Evolutionary conservation across 2,888 invertebrate genomes (phyloP).

Genomic region (Lasioglossum calceatum): DNA sequence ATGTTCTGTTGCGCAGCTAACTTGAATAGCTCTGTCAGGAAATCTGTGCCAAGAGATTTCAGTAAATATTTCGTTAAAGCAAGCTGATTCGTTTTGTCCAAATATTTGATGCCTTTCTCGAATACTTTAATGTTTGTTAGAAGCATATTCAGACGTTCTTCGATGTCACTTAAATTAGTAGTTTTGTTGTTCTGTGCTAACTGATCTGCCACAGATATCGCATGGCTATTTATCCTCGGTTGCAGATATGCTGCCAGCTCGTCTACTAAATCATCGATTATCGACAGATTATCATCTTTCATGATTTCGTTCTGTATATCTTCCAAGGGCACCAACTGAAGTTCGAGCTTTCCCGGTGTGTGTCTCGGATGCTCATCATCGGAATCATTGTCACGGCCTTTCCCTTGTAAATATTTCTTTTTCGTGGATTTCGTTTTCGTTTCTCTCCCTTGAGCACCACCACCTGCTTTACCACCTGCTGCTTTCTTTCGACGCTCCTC

Average conservation of each 20-base stretch:
- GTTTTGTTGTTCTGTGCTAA: slow-evolving; percentile 88
- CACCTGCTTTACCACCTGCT: slow-evolving; percentile 94
- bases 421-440: slow-evolving; percentile 97
- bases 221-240: slow-evolving; percentile 90
- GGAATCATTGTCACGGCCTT: slow-evolving; percentile 88
- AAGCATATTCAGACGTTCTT: slow-evolving; percentile 92
- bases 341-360: slow-evolving; percentile 83
- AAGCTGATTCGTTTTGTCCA: slow-evolving; percentile 88
- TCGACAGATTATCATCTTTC: slow-evolving; percentile 85
- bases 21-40: slow-evolving; percentile 91
- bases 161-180: slow-evolving; percentile 84
- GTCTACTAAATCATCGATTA: slow-evolving; percentile 90
- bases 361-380: slow-evolving; percentile 86
- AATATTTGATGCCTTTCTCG: slow-evolving; percentile 90
- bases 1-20: slow-evolving; percentile 90
- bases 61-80: slow-evolving; percentile 93
- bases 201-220: slow-evolving; percentile 89
- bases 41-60: slow-evolving; percentile 93
- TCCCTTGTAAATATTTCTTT: slow-evolving; percentile 88
- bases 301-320: slow-evolving; percentile 89
- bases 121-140: slow-evolving; percentile 91
- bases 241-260: slow-evolving; percentile 90
- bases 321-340: slow-evolving; percentile 88
- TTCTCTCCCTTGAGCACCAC: slow-evolving; percentile 96
- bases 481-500: slow-evolving; percentile 96